Evolutionary conservation across 2,113 vertebrate species (phyloP).

Genomic region (Lagopus leucura): DNA sequence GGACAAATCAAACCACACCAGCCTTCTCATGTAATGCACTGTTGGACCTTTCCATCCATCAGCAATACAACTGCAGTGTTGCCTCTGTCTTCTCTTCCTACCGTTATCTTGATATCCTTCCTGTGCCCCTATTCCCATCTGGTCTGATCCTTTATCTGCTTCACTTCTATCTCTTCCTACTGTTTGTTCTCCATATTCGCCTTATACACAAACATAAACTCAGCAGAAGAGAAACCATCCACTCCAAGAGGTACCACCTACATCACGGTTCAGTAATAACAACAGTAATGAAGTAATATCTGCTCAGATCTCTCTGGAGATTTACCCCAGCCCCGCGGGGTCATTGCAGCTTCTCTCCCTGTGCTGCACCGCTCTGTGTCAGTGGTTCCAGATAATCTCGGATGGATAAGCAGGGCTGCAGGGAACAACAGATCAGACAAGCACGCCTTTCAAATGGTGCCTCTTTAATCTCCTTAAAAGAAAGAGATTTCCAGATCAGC

Average conservation of each 20-base stretch:
- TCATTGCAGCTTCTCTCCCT: neutral
- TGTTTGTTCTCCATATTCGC: neutral
- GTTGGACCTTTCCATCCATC: neutral
- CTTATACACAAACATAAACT: neutral
- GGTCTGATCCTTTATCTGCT: neutral
- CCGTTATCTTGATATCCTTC: neutral
- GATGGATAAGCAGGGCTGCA: neutral
- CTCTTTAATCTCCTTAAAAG: slow-evolving; percentile 42
- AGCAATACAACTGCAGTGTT: neutral
- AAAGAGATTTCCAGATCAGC: slow-evolving; percentile 22
- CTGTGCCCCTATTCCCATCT: neutral
- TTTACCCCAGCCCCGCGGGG: neutral
- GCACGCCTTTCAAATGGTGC: neutral
- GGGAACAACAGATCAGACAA: neutral
- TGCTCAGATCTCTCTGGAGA: neutral
- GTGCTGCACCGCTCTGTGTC: slow-evolving; percentile 13
- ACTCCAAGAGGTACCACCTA: neutral
- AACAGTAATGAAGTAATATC: neutral
- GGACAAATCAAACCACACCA: neutral
- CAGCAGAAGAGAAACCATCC: neutral
- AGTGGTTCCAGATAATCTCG: slow-evolving; percentile 15
- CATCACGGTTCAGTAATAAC: neutral
- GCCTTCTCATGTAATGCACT: neutral
- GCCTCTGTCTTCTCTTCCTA: neutral
- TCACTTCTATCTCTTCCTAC: neutral